These are phyloP conservation scores for Drosophila melanosoma DNA, from an alignment of 2,888 invertebrate genomes.

Conservation along the genomic window DNA sequence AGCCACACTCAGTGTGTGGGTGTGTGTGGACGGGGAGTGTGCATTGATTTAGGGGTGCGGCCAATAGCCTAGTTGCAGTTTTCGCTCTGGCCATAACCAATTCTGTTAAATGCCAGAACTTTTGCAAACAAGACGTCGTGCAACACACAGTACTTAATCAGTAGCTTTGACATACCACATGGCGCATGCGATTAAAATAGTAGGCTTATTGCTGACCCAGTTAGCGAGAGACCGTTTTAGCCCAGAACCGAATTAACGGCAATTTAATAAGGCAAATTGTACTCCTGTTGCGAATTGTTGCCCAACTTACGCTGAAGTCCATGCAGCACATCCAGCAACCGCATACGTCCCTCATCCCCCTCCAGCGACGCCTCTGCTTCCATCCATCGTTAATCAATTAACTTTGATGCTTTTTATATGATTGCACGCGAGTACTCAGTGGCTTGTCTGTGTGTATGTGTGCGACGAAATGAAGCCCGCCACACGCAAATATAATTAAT, in stretches of 20 bases:
- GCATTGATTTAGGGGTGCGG: conserved; percentile 64
- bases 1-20: conserved; percentile 15
- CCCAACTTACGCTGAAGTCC: conserved; percentile 27
- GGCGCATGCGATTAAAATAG: conserved; percentile 32
- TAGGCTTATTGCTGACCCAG: conserved; percentile 50
- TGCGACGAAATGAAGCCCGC: conserved; percentile 33
- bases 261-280: conserved; percentile 77
- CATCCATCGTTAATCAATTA: conserved; percentile 71
- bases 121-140: conserved; percentile 18
- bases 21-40: conserved; percentile 13
- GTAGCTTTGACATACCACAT: conserved; percentile 20
- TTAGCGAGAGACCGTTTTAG: conserved; percentile 22
- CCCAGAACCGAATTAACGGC: conserved; percentile 45
- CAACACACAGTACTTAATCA: conserved; percentile 32
- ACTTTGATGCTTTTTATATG: conserved; percentile 64
- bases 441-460: not conserved
- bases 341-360: not conserved
- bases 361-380: not conserved
- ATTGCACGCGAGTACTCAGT: conserved; percentile 44
- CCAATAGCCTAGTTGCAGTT: conserved; percentile 47
- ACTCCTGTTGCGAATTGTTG: conserved; percentile 53
- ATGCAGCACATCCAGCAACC: conserved; percentile 12
- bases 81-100: conserved; percentile 12
- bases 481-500: conserved; percentile 73
- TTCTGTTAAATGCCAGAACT: conserved; percentile 14